Evolutionary conservation across 1,140 invertebrate species (phyloP).

Genomic region (Neodiprion virginianus): DNA sequence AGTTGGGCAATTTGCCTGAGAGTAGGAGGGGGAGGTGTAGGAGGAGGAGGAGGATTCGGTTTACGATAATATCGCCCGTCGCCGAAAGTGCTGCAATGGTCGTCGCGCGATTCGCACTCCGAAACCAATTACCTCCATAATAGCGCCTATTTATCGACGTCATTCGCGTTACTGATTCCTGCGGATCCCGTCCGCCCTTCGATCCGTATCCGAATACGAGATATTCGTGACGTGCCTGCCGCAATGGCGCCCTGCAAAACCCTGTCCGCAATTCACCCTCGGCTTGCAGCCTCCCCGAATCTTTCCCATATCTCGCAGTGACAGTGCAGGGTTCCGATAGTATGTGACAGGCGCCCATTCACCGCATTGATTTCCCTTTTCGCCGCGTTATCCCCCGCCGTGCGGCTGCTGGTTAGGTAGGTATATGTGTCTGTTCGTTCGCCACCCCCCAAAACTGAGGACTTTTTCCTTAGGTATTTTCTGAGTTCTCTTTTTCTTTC

Average conservation of each 20-base stretch:
- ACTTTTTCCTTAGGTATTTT: constrained; percentile 1
- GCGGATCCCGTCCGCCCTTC: background rate
- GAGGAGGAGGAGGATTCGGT: background rate
- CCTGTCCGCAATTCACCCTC: background rate
- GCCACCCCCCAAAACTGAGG: constrained; percentile 47
- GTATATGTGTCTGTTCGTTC: constrained; percentile 28
- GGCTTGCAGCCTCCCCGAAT: background rate
- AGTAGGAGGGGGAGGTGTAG: too few relatives aligned
- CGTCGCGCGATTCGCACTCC: background rate
- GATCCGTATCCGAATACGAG: background rate
- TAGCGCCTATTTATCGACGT: background rate
- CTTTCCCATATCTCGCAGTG: constrained; percentile 3
- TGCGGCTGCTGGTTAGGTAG: constrained; percentile 28
- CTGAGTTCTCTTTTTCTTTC: background rate
- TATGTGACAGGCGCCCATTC: constrained; percentile 47
- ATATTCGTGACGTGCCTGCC: constrained; percentile 1
- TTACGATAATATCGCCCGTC: background rate
- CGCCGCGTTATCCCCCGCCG: constrained; percentile 28
- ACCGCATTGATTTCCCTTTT: constrained; percentile 55
- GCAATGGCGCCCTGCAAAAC: background rate
- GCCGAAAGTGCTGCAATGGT: background rate
- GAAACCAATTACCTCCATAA: background rate
- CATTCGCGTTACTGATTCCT: background rate
- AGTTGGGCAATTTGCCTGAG: background rate
- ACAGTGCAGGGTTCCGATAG: constrained; percentile 31